Evolutionary conservation across 1,140 invertebrate species (phyloP), one percentile per base, ranked within the genome.

Genomic region (Cotesia typhae): DNA sequence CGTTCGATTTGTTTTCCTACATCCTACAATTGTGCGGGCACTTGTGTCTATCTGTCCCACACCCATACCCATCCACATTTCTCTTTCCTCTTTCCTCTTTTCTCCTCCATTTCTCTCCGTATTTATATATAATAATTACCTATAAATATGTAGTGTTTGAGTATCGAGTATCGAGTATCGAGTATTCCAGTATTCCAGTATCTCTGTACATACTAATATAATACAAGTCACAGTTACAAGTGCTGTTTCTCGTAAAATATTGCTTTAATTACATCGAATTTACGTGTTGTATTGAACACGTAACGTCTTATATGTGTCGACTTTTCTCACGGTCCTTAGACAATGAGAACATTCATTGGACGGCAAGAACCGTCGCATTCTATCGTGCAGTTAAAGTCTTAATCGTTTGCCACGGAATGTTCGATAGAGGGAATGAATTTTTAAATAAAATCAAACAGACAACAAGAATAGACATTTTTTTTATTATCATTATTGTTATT

Each of bases 281-380:
- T 80, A 78, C 67, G 64, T 60, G 6, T 53, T 64, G 67, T 60
- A 70, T 75, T 74, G 71, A 71, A 78, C 78, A 76, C 79, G 78
- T 65, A 78, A 76, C 79, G 78, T 65, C 60, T 63, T 63, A 28
- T 37, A 63, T 63, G 37, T 63, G 12, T 63, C 41, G 17, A 75
- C 60, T 61, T 47, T 73, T 75, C 82, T 83, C 82, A 82, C 82
- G 81, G 72, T 80, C 36, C 36, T 67, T 51, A 67, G 71, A 83
- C 82, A 83, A 83, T 83, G 80, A 82, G 76, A 75, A 82, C 80
- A 82, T 83, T 83, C 80, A 83, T 83, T 83, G 78, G 76, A 77
- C 38, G 28, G 70, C 68, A 60, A 69, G 41, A 59, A 59, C 41
- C 59, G 51, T 66, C 61, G 53, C 55, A 72, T 72, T 72, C 57